Conservation (phyloP, 1,140 invertebrate genomes). For the Drosophila eugracilis region DNA sequence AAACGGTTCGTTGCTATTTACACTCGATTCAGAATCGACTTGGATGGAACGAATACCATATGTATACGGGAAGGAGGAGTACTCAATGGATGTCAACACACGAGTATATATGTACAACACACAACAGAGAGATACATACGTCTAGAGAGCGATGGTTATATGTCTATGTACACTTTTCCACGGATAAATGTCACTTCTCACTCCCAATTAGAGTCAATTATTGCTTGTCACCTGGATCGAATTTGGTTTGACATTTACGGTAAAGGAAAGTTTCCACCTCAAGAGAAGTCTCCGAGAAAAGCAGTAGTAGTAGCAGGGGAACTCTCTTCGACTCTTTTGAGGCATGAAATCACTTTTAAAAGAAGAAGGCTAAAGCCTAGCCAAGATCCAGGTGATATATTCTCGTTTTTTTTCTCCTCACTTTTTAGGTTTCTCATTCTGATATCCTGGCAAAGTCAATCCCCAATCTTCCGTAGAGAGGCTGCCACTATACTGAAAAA, state of each 20-base stretch:
- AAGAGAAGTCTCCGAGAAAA: too few species aligned
- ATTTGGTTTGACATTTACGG: neutral
- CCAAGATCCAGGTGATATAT: neutral
- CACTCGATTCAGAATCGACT: constrained; percentile 50
- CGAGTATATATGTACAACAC: constrained; percentile 25
- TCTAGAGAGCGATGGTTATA: constrained; percentile 6
- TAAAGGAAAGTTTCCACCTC: neutral
- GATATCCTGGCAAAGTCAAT: constrained; percentile 43
- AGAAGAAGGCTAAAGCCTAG: too few species aligned
- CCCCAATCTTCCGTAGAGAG: constrained; percentile 25
- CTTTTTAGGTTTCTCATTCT: neutral
- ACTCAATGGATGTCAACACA: neutral
- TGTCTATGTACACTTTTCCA: constrained; percentile 36
- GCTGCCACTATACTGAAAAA: constrained; percentile 17
- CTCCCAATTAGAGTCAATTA: constrained; percentile 12
- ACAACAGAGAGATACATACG: constrained; percentile 17
- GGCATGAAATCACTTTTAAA: too few species aligned
- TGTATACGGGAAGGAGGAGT: neutral
- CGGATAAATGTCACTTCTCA: constrained; percentile 39
- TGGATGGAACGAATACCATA: constrained; percentile 27
- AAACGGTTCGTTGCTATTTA: constrained; percentile 42
- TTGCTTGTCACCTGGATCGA: neutral
- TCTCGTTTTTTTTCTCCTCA: neutral
- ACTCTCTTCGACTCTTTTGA: too few species aligned
- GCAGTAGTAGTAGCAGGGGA: too few species aligned